phyloP scores from a whole-genome alignment of 2,888 invertebrate genomes.

The Torymus texanus region DNA sequence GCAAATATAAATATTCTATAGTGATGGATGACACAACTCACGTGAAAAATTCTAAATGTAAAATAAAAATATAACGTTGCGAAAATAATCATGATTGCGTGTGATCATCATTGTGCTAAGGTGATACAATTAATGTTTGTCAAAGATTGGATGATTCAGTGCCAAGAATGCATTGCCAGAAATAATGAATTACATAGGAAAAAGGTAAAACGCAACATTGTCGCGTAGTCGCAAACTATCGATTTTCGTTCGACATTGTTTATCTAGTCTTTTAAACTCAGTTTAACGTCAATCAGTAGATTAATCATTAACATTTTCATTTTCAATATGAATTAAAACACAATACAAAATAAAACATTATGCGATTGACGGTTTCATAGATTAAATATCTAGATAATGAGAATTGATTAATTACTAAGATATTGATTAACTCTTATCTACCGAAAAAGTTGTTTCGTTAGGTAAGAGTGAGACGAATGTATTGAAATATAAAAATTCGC shows the following conservation, averaged over 20 bases:
- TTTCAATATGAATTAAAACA: no score
- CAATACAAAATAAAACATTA: no score
- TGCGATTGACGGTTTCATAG: constrained; percentile 2
- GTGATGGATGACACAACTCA: not conserved
- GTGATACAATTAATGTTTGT: constrained; percentile 30
- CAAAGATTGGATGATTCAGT: constrained; percentile 60
- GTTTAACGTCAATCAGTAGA: not conserved
- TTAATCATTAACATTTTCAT: not conserved
- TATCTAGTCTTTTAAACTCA: constrained; percentile 8
- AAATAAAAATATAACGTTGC: constrained; percentile 23
- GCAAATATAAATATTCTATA: not conserved
- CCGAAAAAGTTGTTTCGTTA: not conserved
- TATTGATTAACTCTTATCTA: constrained; percentile 10
- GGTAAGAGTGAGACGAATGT: not conserved
- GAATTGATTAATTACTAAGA: no score
- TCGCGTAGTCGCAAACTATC: constrained; percentile 12
- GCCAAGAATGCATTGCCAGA: constrained; percentile 64
- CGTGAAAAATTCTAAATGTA: constrained; percentile 13
- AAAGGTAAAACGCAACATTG: constrained; percentile 20
- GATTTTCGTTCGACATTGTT: constrained; percentile 7
- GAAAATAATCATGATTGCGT: constrained; percentile 26
- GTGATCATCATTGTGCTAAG: constrained; percentile 40
- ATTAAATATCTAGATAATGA: not conserved
- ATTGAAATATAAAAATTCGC: not conserved
- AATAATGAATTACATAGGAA: constrained; percentile 40